Percentiles rank a stretch among this genome's conserved stretches.
These are phyloP conservation scores for Polypedilum pembai DNA, from an alignment of 1,140 invertebrate genomes.

Conservation along the genomic window DNA sequence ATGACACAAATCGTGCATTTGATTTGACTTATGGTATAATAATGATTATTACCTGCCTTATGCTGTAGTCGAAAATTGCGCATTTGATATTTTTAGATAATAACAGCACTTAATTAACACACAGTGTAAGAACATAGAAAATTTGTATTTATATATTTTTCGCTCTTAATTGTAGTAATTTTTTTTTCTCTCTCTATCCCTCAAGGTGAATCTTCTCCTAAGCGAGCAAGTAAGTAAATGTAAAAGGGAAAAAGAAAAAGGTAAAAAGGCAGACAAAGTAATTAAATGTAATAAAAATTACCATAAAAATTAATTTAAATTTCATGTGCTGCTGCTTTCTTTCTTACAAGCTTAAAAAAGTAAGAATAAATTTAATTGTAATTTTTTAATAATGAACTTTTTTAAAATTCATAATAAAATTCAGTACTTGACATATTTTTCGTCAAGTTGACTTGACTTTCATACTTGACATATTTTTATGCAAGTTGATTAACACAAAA, in stretches of 20 bases:
- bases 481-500: no score
- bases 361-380: no score
- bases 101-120: neutral
- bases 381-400: no score
- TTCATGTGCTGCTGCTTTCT: neutral
- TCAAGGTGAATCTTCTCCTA: slow-evolving; percentile 7
- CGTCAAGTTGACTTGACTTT: no score
- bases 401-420: no score
- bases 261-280: neutral
- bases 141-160: neutral
- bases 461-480: no score
- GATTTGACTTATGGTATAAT: no score
- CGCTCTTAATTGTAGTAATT: neutral
- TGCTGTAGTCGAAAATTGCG: no score
- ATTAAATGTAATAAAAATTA: slow-evolving; percentile 20
- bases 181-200: neutral
- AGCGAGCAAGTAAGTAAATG: neutral
- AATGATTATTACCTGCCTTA: no score
- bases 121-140: neutral
- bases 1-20: no score
- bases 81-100: slow-evolving; percentile 1
- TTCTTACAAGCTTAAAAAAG: no score
- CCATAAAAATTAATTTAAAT: slow-evolving; percentile 14
- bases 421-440: no score
- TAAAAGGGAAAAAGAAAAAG: neutral